Base-by-base conservation (phyloP, 2,888 invertebrate genomes). In the Caenorhabditis angaria region DNA sequence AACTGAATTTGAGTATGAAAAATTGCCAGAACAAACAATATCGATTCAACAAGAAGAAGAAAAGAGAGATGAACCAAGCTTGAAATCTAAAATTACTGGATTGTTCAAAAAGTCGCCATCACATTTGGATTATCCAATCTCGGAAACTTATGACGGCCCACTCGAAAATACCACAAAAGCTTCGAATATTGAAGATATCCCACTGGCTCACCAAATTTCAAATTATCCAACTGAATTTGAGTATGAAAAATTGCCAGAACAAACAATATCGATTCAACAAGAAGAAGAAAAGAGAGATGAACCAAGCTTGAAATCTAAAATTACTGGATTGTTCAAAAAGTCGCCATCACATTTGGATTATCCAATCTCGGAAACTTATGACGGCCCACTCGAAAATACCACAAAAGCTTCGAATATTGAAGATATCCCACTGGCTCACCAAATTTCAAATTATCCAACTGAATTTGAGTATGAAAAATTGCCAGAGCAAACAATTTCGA, bases 281-380 rank as follows among this genome's bases (percentile, higher is more conserved):
- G 63, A 55, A 35, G 70, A 76, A 54, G 61, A 60, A 35, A 54
- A 57, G 64, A 60, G 51, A 54, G 61, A 64, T 22, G 61, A 61
- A 20, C 50, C 50, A 32, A 24, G 28, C 24, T 27, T 67, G 50
- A 65, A 61, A 14, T 55, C 58, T 65, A 68, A 68, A 53, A 57
- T 67, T 41, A 70, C 65, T 41, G 74, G 78, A 51, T 62, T 78
- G 35, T 78, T 78, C 74, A 77, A 78, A 53, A 67, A 65, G 47
- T 58, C 76, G 3, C 62, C 74, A 24, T 74, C 81, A 25, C 75
- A 78, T 47, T 74, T 66, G 32, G 81, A 81, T 63, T 82, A 82
- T 59, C 81, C 82, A 24, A 57, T 65, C 14, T 64, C 77, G 29
- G 81, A 77, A 41, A 27, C 48, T 55, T 82, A 71, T 51, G 61